A percentile compares a stretch with the other conserved stretches of the same genome.
Conservation (phyloP, 2,888 invertebrate genomes). For the Leptinotarsa haldemani region DNA sequence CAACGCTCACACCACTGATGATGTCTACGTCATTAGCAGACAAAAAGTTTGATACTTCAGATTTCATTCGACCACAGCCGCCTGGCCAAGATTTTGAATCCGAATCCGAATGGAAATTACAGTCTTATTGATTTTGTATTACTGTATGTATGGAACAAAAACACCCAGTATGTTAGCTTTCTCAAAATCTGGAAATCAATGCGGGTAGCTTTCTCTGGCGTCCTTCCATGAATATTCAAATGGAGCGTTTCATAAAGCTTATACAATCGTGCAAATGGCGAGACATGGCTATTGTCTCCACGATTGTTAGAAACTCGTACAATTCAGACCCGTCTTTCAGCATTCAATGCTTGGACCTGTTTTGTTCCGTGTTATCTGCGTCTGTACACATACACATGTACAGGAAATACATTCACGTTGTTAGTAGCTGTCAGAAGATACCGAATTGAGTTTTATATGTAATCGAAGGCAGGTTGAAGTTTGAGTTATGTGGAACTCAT, state of each 20-base stretch:
- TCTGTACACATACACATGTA: conserved; percentile 25
- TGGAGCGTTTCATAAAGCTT: conserved; percentile 33
- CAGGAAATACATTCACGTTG: conserved; percentile 22
- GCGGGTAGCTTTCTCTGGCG: conserved; percentile 17
- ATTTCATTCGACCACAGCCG: no score
- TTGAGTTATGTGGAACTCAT: not conserved
- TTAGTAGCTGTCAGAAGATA: conserved; percentile 26
- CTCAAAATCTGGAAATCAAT: conserved; percentile 12
- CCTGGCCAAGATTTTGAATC: no score
- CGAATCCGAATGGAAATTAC: no score
- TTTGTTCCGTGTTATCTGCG: conserved; percentile 32
- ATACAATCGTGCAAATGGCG: conserved; percentile 35
- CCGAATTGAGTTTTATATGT: not conserved
- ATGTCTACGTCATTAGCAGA: no score
- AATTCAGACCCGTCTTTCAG: conserved; percentile 29
- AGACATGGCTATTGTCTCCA: conserved; percentile 30
- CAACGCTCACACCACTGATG: no score
- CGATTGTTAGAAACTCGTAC: conserved; percentile 31
- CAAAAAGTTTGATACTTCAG: no score
- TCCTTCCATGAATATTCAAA: conserved; percentile 34
- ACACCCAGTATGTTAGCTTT: not conserved
- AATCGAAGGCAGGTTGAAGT: not conserved
- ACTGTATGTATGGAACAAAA: not conserved
- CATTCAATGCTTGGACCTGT: conserved; percentile 29
- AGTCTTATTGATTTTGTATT: not conserved